Evolutionary conservation across 2,113 vertebrate species (phyloP).

Genomic region (Pipa parva): DNA sequence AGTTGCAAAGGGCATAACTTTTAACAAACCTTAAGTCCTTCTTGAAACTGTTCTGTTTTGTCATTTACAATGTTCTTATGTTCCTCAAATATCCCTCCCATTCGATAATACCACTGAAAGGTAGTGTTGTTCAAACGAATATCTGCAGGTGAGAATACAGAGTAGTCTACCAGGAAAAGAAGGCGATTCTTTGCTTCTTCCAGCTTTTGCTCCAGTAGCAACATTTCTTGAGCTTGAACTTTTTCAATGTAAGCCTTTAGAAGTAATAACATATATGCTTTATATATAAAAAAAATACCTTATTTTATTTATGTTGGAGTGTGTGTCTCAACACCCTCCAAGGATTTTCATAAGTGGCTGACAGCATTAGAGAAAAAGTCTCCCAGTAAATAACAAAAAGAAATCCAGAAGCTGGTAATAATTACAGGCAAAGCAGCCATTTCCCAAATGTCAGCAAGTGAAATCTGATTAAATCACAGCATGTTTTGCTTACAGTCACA

Average conservation of each 20-base stretch:
- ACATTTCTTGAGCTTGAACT: constrained; percentile 62
- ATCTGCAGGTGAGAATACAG: constrained; percentile 65
- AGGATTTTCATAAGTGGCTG: too few species aligned
- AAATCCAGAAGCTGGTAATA: too few species aligned
- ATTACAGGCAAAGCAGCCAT: too few species aligned
- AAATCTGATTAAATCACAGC: too few species aligned
- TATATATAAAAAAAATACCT: neutral
- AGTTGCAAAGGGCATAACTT: neutral
- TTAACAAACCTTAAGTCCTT: constrained; percentile 69
- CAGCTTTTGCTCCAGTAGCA: constrained; percentile 64
- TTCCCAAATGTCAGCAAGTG: too few species aligned
- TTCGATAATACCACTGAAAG: constrained; percentile 72
- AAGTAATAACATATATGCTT: constrained; percentile 1
- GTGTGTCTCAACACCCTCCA: too few species aligned
- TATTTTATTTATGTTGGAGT: too few species aligned
- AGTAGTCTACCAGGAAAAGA: constrained; percentile 68
- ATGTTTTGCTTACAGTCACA: too few species aligned
- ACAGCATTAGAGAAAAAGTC: too few species aligned
- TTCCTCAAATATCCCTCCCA: constrained; percentile 76
- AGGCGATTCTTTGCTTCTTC: constrained; percentile 63
- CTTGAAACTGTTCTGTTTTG: constrained; percentile 74
- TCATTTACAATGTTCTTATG: constrained; percentile 68
- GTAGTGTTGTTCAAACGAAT: constrained; percentile 67
- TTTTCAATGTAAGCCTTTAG: constrained; percentile 65
- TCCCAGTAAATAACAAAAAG: too few species aligned